Base-by-base conservation (phyloP, 2,797 vertebrate genomes). In the Lepus townsendii region DNA sequence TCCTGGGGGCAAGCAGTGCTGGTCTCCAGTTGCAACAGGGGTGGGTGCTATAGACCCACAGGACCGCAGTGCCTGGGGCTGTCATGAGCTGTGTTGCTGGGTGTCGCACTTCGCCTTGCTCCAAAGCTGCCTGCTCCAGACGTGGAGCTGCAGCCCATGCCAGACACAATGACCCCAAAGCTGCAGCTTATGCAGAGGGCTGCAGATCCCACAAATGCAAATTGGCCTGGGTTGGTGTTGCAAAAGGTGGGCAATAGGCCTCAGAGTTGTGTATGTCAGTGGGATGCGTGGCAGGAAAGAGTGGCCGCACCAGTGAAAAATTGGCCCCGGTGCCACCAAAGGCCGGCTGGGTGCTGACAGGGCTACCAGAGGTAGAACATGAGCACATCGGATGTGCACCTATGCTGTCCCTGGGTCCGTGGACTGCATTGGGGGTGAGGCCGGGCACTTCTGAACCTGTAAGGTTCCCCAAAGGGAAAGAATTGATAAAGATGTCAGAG, bases 111-210 rank as follows among this genome's bases (percentile, higher is more conserved):
- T 96, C 96, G 96, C 71, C 97, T 97, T 5, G 95, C 76, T 60
- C 96, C 98, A 0, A 99, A 99, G 95, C 85, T 98, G 96, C 99
- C 99, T 0, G 98, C 97, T 35, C 97, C 80, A 0, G 98, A 57
- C 0, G 98, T 91, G 0, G 98, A 88, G 1, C 98, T 94, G 0
- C 97, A 95, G 22, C 92, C 93, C 2, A 92, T 90, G 47, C 68
- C 1, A 0, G 94, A 24, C 0, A 98, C 12, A 17, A 98, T 72
- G 0, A 98, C 52, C 30, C 94, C 97, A 0, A 98, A 98, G 85
- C 96, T 2, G 80, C 97, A 2, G 9, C 92, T 52, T n/a, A 76
- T 54, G 1, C 79, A 71, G 0, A 93, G 96, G 96, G 96, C 98
- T 42, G 60, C 65, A 0, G 68, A 65, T 0, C 85, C 88, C 69